These are phyloP conservation scores for Drosophila murphyi DNA, from an alignment of 1,140 invertebrate species.

Conservation along the genomic window DNA sequence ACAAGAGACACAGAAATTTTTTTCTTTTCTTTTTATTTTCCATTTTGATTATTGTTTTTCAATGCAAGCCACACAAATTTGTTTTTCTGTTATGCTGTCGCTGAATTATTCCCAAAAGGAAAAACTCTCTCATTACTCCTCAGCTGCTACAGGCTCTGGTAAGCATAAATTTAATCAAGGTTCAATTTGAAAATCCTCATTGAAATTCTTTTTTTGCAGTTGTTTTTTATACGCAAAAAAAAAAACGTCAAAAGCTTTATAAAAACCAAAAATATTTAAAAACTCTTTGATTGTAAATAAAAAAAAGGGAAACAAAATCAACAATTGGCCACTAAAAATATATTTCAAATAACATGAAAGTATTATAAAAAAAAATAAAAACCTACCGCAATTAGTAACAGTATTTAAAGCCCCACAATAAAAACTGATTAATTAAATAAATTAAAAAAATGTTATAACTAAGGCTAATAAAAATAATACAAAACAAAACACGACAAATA, in stretches of 20 bases:
- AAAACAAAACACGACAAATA: constrained; percentile 9
- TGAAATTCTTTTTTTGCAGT: constrained; percentile 19
- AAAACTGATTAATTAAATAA: constrained; percentile 42
- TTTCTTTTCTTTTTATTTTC: constrained; percentile 22
- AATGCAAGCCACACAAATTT: background rate
- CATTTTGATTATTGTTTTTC: constrained; percentile 17
- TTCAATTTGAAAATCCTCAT: background rate
- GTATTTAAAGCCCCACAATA: constrained; percentile 59
- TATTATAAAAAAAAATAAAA: constrained; percentile 58
- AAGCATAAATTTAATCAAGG: background rate
- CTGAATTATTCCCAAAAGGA: background rate
- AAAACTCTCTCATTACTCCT: background rate
- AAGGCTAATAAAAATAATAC: constrained; percentile 46
- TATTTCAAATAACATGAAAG: constrained; percentile 43
- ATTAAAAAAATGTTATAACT: constrained; percentile 56
- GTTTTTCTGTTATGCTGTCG: constrained; percentile 9
- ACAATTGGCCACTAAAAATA: constrained; percentile 70
- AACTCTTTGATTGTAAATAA: constrained; percentile 73
- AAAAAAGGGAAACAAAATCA: constrained; percentile 38
- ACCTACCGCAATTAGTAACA: constrained; percentile 72
- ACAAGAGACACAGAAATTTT: constrained; percentile 10
- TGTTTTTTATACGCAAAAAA: constrained; percentile 37
- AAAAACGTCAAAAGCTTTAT: constrained; percentile 70
- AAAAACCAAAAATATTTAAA: constrained; percentile 35
- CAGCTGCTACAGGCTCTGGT: constrained; percentile 6